Conservation (phyloP, 2,113 vertebrate genomes). For the Gracilinanus agilis region DNA sequence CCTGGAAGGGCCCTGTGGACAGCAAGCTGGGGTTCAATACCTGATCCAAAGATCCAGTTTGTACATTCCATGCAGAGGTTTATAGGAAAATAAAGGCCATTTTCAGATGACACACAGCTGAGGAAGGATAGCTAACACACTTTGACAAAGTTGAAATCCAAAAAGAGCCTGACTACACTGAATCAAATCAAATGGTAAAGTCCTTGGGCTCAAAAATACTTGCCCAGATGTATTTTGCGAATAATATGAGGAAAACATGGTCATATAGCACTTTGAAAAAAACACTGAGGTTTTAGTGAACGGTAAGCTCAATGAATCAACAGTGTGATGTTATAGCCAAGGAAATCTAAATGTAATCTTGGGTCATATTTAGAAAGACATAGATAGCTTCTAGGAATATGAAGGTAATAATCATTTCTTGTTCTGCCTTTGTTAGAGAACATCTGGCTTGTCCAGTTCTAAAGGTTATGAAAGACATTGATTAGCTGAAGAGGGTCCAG, state of each 20-base stretch:
- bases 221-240: too few species aligned
- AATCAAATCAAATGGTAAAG: too few species aligned
- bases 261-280: too few species aligned
- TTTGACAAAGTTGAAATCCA: too few species aligned
- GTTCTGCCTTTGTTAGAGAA: not conserved
- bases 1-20: not conserved
- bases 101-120: too few species aligned
- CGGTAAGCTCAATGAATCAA: not conserved
- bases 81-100: too few species aligned
- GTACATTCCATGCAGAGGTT: not conserved
- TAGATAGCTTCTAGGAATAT: not conserved
- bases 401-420: not conserved
- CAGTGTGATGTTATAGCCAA: not conserved
- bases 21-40: not conserved
- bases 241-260: too few species aligned
- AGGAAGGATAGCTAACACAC: too few species aligned
- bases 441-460: not conserved
- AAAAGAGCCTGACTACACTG: too few species aligned
- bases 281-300: not conserved
- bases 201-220: too few species aligned
- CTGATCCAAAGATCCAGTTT: not conserved
- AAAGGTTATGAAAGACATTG: not conserved
- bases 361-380: not conserved
- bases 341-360: not conserved
- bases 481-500: not conserved